Evolutionary conservation across 2,113 vertebrate genomes (phyloP).

Genomic region (Hydrolagus affinis): DNA sequence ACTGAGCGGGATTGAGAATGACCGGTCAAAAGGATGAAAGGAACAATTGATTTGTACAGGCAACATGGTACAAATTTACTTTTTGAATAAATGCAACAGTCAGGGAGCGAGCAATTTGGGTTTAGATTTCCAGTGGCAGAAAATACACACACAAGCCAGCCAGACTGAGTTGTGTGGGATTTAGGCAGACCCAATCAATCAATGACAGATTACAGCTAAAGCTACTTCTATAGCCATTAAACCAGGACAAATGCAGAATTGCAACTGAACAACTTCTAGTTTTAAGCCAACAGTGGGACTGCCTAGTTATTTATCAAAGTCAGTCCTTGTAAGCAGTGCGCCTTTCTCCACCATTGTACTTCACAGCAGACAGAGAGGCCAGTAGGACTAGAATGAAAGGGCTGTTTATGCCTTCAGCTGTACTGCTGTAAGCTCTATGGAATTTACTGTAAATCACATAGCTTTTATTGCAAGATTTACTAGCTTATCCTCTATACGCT

Average conservation of each 20-base stretch:
- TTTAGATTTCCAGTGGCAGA: conserved; percentile 63
- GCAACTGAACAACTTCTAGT: conserved; percentile 99
- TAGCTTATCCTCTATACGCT: conserved; percentile 98
- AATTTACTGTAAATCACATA: conserved; percentile 99
- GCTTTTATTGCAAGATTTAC: conserved; percentile 99
- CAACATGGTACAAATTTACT: conserved; percentile 53
- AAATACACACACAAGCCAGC: conserved; percentile 67
- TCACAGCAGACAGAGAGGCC: conserved; percentile 85
- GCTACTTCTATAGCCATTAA: conserved; percentile 98
- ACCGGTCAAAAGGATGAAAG: conserved; percentile 29
- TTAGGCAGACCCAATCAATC: conserved; percentile 94
- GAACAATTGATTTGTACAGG: conserved; percentile 31
- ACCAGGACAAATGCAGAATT: conserved; percentile 99
- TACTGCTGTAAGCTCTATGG: conserved; percentile 96
- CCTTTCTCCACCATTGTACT: conserved; percentile 89
- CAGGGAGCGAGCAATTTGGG: conserved; percentile 76
- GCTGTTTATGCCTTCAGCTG: conserved; percentile 99
- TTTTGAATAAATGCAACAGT: conserved; percentile 79
- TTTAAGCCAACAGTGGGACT: conserved; percentile 98
- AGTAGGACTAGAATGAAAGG: conserved; percentile 86
- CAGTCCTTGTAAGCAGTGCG: conserved; percentile 87
- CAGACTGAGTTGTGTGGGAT: conserved; percentile 62
- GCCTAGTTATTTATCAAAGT: conserved; percentile 99
- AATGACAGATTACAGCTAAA: conserved; percentile 99
- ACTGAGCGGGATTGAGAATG: conserved; percentile 11